Evolutionary conservation across 2,797 vertebrate genomes (phyloP).

Genomic region (Avahi laniger): DNA sequence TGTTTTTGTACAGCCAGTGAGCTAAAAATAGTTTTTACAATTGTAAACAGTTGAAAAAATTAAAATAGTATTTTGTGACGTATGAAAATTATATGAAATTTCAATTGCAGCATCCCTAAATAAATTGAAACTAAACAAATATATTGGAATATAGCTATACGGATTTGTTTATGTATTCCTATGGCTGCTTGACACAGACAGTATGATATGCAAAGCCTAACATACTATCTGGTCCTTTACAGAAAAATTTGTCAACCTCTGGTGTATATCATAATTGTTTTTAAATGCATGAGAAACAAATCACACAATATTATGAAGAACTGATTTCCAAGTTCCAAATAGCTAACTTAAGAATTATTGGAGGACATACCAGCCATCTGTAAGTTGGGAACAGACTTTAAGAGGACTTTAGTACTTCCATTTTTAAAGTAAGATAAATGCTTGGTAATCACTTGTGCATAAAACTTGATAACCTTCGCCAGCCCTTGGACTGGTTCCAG

Average conservation of each 20-base stretch:
- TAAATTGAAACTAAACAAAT: background rate
- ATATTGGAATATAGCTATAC: background rate
- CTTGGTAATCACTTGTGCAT: background rate
- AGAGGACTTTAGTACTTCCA: background rate
- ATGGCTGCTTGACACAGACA: background rate
- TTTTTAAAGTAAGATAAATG: constrained; percentile 30
- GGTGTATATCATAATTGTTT: background rate
- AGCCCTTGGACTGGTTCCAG: background rate
- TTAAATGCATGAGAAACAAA: background rate
- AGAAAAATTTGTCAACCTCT: background rate
- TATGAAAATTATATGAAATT: background rate
- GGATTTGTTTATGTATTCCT: background rate
- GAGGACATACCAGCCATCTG: background rate
- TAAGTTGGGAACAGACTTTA: background rate
- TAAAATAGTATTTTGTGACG: background rate
- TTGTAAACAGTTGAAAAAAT: background rate
- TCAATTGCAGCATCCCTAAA: background rate
- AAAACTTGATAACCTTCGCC: background rate
- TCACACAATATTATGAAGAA: background rate
- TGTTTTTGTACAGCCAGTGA: background rate
- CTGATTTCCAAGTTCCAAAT: constrained; percentile 10
- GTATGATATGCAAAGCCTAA: background rate
- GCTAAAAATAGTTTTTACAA: background rate
- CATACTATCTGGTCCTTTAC: background rate
- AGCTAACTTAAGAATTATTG: constrained; percentile 14